phyloP scores from a whole-genome alignment of 2,797 vertebrate species.

The Aplochiton taeniatus region DNA sequence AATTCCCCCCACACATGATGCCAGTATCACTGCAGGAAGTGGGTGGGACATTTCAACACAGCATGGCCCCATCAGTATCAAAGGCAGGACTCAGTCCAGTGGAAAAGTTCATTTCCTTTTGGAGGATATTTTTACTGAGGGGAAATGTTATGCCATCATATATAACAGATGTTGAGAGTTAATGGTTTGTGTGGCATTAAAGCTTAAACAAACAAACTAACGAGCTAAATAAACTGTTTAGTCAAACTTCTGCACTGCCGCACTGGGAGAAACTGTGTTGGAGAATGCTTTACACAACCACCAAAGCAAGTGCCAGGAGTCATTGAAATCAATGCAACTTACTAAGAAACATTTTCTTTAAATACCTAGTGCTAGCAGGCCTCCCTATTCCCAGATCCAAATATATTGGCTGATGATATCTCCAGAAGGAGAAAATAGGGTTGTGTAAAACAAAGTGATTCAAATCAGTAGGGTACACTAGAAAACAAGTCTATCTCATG shows the following conservation, averaged over 20 bases:
- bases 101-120: no score
- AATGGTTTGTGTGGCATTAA: no score
- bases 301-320: constrained; percentile 25
- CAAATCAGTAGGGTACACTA: constrained; percentile 16
- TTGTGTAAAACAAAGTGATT: constrained; percentile 34
- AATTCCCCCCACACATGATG: constrained; percentile 41
- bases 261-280: no score
- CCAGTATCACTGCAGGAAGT: background rate
- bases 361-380: constrained; percentile 2
- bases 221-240: no score
- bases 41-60: constrained; percentile 2
- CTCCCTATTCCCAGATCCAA: constrained; percentile 29
- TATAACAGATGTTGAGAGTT: no score
- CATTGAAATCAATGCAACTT: constrained; percentile 33
- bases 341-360: constrained; percentile 13
- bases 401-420: constrained; percentile 17
- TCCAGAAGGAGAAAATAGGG: constrained; percentile 15
- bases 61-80: background rate
- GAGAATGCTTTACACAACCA: constrained; percentile 24
- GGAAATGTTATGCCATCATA: no score
- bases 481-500: background rate
- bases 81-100: no score
- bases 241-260: no score
- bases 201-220: no score
- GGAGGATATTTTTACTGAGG: no score